These are phyloP conservation scores for Monopterus albus DNA, from an alignment of 2,113 vertebrate species.

Conservation along the genomic window DNA sequence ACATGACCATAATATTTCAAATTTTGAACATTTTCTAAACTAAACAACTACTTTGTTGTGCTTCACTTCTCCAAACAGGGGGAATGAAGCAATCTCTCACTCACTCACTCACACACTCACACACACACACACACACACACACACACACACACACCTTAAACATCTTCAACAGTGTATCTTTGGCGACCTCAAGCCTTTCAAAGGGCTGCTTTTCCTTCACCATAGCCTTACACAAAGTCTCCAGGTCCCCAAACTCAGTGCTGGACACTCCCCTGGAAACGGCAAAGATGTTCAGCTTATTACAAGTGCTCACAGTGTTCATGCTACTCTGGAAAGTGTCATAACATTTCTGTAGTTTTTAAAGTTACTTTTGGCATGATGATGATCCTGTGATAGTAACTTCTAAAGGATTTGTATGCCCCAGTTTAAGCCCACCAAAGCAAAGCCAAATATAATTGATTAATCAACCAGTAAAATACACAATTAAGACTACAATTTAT, in stretches of 20 bases:
- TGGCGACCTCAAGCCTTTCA: conserved; percentile 95
- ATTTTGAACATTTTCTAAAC: no score
- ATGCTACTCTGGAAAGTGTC: neutral
- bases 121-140: no score
- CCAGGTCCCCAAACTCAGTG: conserved; percentile 91
- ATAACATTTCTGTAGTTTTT: neutral
- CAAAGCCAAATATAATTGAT: neutral
- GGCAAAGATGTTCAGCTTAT: neutral
- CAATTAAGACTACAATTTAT: neutral
- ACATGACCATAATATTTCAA: no score
- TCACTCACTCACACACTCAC: no score
- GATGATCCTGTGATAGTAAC: neutral
- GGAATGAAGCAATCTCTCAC: no score
- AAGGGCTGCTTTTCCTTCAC: conserved; percentile 97
- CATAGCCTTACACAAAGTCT: conserved; percentile 90
- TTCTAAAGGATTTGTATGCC: no score
- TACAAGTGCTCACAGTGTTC: neutral
- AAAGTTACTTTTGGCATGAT: neutral
- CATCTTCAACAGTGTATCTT: conserved; percentile 94
- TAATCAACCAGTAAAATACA: neutral
- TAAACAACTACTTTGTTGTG: neutral
- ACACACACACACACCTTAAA: no score
- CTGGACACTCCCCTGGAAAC: conserved; percentile 90
- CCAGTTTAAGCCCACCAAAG: neutral
- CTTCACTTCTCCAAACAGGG: neutral